A percentile compares a stretch with the other conserved stretches of the same genome.
These are phyloP conservation scores for Helobdella robusta DNA, from an alignment of 2,888 invertebrate genomes.

Conservation along the genomic window DNA sequence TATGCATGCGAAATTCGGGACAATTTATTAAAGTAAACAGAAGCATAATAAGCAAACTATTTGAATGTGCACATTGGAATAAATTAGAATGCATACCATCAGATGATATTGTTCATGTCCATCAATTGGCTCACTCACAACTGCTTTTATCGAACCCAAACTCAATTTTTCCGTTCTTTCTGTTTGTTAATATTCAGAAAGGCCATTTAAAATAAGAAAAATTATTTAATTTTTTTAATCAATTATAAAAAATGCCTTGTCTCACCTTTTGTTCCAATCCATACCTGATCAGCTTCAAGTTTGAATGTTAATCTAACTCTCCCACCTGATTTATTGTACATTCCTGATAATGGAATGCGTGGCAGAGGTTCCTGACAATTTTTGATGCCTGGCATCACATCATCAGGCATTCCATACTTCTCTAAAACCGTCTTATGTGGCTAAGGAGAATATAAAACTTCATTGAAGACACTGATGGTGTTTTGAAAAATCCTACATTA, in stretches of 20 bases:
- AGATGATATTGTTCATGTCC: slow-evolving; percentile 82
- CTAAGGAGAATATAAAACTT: slow-evolving; percentile 38
- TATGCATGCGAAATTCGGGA: too few species aligned
- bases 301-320: slow-evolving; percentile 84
- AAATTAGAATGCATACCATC: too few species aligned
- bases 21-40: too few species aligned
- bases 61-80: too few species aligned
- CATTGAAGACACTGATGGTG: slow-evolving; percentile 3
- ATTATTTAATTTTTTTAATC: background rate
- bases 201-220: background rate
- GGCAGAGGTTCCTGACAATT: slow-evolving; percentile 68
- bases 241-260: background rate
- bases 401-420: slow-evolving; percentile 74
- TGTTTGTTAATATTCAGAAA: slow-evolving; percentile 36
- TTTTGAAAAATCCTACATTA: background rate
- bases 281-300: slow-evolving; percentile 76
- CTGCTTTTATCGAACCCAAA: slow-evolving; percentile 77
- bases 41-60: too few species aligned
- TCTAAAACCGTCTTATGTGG: slow-evolving; percentile 76
- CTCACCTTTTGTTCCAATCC: slow-evolving; percentile 73
- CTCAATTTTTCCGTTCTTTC: slow-evolving; percentile 82
- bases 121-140: slow-evolving; percentile 70
- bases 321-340: slow-evolving; percentile 79
- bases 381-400: slow-evolving; percentile 75
- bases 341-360: slow-evolving; percentile 69